Evolutionary conservation across 2,888 invertebrate species (phyloP), one percentile per base, ranked within the genome.

Genomic region (Mamestra brassicae): DNA sequence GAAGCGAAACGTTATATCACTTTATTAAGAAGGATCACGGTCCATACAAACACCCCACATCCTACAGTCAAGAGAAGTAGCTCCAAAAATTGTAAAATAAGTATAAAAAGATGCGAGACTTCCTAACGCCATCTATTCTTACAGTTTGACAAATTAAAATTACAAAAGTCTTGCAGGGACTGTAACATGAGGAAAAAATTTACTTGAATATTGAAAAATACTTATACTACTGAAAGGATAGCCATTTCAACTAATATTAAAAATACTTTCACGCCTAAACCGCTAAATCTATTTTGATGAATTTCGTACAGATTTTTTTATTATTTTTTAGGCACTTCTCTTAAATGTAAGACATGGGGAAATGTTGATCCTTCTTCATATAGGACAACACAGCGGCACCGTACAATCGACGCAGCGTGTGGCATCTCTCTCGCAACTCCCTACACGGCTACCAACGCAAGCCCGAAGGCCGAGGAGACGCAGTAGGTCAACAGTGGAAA

Each of bases 331-430:
- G 13, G 8, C 4, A 11, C 47, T 15, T 47, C 52, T 52, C 7
- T 52, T 15, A 8, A 17, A 5, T 52, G 17, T 52, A 5, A 7
- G 17, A 52, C 52, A 17, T 52, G 52, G 15, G 52, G 15, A 7
- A 52, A 52, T n/a, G n/a, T 54, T 54, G 10, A 54, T 54, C 8
- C 54, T 54, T 54, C n/a, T 60, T 36, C 17, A 60, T 38, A 2
- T 58, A 61, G 61, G 61, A 61, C 55, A 57, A 57, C 13, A n/a
- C 42, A 61, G 42, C 61, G 26, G 42, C 61, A 60, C 61, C 11
- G 15, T 8, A 13, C 45, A 15, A 26, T 45, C 61, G 45, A 7
- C 13, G 45, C 42, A 26, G 45, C 62, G 62, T 45, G 62, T 26
- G 62, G 15, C 45, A 45, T 62, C 62, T 62, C 62, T 62, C 45